Percentiles rank a stretch among this genome's conserved stretches.
Evolutionary conservation across 2,113 vertebrate genomes (phyloP).

Genomic region (Orycteropus afer): DNA sequence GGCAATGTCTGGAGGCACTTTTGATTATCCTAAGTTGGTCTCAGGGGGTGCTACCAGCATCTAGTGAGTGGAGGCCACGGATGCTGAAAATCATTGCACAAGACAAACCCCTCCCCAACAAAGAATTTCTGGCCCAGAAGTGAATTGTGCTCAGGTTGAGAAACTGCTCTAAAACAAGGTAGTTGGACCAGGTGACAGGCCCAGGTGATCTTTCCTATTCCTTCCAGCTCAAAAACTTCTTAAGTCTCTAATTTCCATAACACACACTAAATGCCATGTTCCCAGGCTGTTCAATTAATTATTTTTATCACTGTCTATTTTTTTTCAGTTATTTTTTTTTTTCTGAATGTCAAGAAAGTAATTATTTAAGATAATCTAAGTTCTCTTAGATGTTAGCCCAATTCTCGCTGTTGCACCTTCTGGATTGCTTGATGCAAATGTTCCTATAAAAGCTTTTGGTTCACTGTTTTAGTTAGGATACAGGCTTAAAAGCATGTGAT

Average conservation of each 20-base stretch:
- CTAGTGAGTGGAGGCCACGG: neutral
- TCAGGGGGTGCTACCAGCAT: neutral
- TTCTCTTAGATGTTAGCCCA: slow-evolving; percentile 41
- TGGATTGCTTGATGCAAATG: slow-evolving; percentile 37
- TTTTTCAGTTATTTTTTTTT: slow-evolving; percentile 38
- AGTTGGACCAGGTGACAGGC: neutral
- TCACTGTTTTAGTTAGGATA: slow-evolving; percentile 7
- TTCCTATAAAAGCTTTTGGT: slow-evolving; percentile 10
- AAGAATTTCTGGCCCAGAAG: neutral
- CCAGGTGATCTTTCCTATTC: neutral
- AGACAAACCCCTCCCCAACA: neutral
- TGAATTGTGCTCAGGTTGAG: neutral
- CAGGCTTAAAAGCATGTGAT: neutral
- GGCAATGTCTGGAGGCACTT: neutral
- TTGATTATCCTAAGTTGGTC: neutral
- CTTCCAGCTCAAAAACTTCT: slow-evolving; percentile 24
- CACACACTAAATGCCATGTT: slow-evolving; percentile 30
- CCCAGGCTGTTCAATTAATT: slow-evolving; percentile 54
- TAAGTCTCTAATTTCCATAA: slow-evolving; percentile 41
- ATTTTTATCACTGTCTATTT: slow-evolving; percentile 51
- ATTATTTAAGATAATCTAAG: slow-evolving; percentile 59
- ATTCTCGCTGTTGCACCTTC: neutral
- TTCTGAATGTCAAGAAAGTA: slow-evolving; percentile 43
- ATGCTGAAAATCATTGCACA: neutral
- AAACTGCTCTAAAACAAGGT: neutral